Percentiles rank a stretch among this genome's conserved stretches.
These are phyloP conservation scores for Caenorhabditis sp. DNA, from an alignment of 2,888 invertebrate species.

Conservation along the genomic window DNA sequence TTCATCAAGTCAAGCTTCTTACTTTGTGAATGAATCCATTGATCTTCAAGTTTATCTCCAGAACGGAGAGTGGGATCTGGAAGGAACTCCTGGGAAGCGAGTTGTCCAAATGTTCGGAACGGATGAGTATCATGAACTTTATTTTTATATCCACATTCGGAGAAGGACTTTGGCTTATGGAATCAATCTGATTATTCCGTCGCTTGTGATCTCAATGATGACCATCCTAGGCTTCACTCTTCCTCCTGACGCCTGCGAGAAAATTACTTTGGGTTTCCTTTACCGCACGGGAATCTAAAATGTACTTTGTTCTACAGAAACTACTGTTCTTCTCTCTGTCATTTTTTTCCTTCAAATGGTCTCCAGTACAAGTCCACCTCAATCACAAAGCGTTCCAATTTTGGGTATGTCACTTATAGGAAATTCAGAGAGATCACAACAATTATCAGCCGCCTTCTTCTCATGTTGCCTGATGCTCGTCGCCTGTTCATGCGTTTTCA, in stretches of 20 bases:
- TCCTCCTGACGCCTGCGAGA: conserved; percentile 69
- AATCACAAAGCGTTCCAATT: conserved; percentile 67
- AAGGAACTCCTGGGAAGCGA: conserved; percentile 66
- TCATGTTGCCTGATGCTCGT: conserved; percentile 69
- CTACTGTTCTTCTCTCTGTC: conserved; percentile 68
- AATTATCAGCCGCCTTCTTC: conserved; percentile 71
- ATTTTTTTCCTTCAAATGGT: conserved; percentile 73
- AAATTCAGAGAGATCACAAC: no score
- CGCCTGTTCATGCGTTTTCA: conserved; percentile 68
- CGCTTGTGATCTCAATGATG: conserved; percentile 70
- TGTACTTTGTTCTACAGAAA: conserved; percentile 50
- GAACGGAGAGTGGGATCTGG: conserved; percentile 71
- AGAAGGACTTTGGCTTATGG: conserved; percentile 68
- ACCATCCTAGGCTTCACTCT: conserved; percentile 69
- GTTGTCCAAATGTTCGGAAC: conserved; percentile 63
- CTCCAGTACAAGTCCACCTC: conserved; percentile 66
- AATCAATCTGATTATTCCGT: conserved; percentile 69
- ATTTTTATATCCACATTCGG: conserved; percentile 66
- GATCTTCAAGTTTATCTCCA: conserved; percentile 68
- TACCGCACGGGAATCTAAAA: background rate
- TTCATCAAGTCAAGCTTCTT: conserved; percentile 43
- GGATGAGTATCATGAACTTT: conserved; percentile 68
- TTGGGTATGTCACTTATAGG: no score
- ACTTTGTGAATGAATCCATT: conserved; percentile 68
- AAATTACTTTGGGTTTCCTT: conserved; percentile 62